Percentiles rank a stretch among this genome's conserved stretches.
These are phyloP conservation scores for Cygnus olor DNA, from an alignment of 2,797 vertebrate species.

Conservation along the genomic window DNA sequence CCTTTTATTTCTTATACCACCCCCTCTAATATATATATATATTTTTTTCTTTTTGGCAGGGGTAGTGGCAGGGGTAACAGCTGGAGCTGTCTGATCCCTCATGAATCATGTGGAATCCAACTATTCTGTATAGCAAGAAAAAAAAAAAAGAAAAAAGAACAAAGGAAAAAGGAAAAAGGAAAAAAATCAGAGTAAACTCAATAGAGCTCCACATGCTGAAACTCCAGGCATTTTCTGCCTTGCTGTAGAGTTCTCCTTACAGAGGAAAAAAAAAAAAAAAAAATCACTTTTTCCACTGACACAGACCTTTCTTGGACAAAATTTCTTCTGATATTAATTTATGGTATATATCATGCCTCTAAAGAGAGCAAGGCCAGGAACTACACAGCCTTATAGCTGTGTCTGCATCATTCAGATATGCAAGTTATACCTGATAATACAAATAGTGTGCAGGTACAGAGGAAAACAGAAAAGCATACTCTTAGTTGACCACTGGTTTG, in stretches of 20 bases:
- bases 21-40: background rate
- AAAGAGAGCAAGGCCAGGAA: background rate
- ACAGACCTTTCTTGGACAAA: background rate
- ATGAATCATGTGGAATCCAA: background rate
- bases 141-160: background rate
- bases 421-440: accelerated
- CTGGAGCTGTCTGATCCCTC: background rate
- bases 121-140: background rate
- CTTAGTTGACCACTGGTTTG: background rate
- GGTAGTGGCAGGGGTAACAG: background rate
- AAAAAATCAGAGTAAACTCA: background rate
- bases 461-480: background rate
- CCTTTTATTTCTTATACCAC: background rate
- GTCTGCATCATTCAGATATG: background rate
- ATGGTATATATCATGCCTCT: background rate
- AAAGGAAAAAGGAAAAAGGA: background rate
- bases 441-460: background rate
- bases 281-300: background rate
- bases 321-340: background rate
- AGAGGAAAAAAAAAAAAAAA: background rate
- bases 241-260: background rate
- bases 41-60: background rate
- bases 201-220: background rate
- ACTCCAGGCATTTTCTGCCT: background rate
- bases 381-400: background rate